phyloP scores from a whole-genome alignment of 2,888 invertebrate species.

The Acronicta alni region DNA sequence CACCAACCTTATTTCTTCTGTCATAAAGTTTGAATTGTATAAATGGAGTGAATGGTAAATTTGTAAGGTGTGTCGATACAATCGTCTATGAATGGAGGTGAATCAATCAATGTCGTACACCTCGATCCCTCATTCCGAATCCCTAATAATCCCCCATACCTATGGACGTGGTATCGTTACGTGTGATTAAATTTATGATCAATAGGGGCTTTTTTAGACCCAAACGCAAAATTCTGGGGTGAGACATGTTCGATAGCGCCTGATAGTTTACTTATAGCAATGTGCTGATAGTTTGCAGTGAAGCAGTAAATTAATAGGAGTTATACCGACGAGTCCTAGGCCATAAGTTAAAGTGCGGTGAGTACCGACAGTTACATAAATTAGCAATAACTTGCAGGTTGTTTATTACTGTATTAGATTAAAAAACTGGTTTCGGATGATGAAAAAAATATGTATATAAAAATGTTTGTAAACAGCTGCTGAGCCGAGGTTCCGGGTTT shows the following conservation, averaged over 20 bases:
- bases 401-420: too few species aligned
- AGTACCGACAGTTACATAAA: too few species aligned
- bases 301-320: not conserved
- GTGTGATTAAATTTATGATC: slow-evolving; percentile 61
- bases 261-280: slow-evolving; percentile 17
- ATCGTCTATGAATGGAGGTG: slow-evolving; percentile 64
- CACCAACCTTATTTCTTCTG: not conserved
- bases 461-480: too few species aligned
- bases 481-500: too few species aligned
- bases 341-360: too few species aligned
- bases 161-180: slow-evolving; percentile 54
- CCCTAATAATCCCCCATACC: slow-evolving; percentile 57
- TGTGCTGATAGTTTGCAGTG: not conserved
- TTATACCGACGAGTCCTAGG: too few species aligned
- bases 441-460: too few species aligned
- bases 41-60: slow-evolving; percentile 3
- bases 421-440: too few species aligned
- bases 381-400: too few species aligned
- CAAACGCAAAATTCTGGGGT: not conserved
- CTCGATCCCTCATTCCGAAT: slow-evolving; percentile 65
- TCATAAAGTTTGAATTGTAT: slow-evolving; percentile 25
- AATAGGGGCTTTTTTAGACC: slow-evolving; percentile 45
- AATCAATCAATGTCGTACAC: slow-evolving; percentile 76
- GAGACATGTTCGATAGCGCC: slow-evolving; percentile 7
- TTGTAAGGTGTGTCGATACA: slow-evolving; percentile 54